Percentiles rank a stretch among this genome's conserved stretches.
These are phyloP conservation scores for Zoanthus sansibaricus DNA, from an alignment of 92 coral and sea anemone genomes.

Conservation along the genomic window DNA sequence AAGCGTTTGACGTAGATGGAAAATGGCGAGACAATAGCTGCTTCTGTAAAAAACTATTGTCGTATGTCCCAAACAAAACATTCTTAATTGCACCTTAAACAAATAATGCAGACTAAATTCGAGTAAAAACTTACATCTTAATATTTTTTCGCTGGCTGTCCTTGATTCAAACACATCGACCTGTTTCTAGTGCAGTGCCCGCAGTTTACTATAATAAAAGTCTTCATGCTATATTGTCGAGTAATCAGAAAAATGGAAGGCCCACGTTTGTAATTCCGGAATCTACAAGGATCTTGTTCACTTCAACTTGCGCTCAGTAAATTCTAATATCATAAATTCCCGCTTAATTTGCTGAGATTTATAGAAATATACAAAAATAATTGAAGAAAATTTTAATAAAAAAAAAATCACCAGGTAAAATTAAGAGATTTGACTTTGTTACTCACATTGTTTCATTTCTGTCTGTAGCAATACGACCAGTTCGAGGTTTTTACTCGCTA, in stretches of 20 bases:
- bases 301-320: constrained; percentile 10
- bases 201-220: neutral
- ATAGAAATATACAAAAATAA: no score
- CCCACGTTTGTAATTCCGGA: constrained; percentile 27
- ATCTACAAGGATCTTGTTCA: constrained; percentile 18
- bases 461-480: no score
- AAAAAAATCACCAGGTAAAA: no score
- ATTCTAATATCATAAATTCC: constrained; percentile 21
- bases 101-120: neutral
- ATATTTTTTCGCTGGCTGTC: neutral
- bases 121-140: neutral
- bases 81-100: constrained; percentile 53
- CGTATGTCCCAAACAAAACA: constrained; percentile 53
- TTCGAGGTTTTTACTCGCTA: no score
- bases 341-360: neutral
- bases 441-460: no score
- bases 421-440: no score
- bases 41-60: constrained; percentile 10
- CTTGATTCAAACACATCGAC: no score
- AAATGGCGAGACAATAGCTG: constrained; percentile 53
- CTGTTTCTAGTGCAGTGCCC: neutral
- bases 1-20: constrained; percentile 75
- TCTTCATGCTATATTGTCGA: neutral
- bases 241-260: neutral
- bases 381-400: no score